Evolutionary conservation across 2,888 invertebrate genomes (phyloP).

Genomic region (Agapetus fuscipes): DNA sequence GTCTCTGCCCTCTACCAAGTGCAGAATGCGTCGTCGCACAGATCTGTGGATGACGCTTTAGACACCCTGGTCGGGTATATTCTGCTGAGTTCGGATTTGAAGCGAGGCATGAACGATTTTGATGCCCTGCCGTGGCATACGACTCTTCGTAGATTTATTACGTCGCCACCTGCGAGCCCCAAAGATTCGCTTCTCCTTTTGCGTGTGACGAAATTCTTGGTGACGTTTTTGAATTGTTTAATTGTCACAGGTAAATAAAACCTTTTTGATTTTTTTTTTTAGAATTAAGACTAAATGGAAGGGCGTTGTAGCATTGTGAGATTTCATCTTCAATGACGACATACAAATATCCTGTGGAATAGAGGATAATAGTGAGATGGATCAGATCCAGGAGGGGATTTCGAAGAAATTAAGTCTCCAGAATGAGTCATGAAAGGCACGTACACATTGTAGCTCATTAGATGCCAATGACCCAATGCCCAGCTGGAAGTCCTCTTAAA

Average conservation of each 20-base stretch:
- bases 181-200: slow-evolving; percentile 53
- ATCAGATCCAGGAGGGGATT: too few relatives aligned
- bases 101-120: slow-evolving; percentile 29
- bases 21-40: slow-evolving; percentile 55
- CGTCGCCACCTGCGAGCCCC: slow-evolving; percentile 52
- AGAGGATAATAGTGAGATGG: too few relatives aligned
- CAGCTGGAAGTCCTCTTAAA: too few relatives aligned
- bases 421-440: too few relatives aligned
- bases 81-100: slow-evolving; percentile 31
- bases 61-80: slow-evolving; percentile 48
- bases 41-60: slow-evolving; percentile 45
- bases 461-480: too few relatives aligned
- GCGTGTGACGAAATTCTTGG: slow-evolving; percentile 35
- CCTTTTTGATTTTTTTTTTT: slow-evolving; percentile 25
- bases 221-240: slow-evolving; percentile 26
- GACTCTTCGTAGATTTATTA: slow-evolving; percentile 50
- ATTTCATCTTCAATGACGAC: slow-evolving; percentile 9
- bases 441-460: too few relatives aligned
- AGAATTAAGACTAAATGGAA: too few relatives aligned
- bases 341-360: too few relatives aligned
- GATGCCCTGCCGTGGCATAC: slow-evolving; percentile 51
- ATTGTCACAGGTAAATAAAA: slow-evolving; percentile 23
- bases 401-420: too few relatives aligned
- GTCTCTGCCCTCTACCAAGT: slow-evolving; percentile 45
- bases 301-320: too few relatives aligned